Evolutionary conservation across 2,797 vertebrate species (phyloP), one percentile per base, ranked within the genome.

Genomic region (Rhynchonycteris naso): DNA sequence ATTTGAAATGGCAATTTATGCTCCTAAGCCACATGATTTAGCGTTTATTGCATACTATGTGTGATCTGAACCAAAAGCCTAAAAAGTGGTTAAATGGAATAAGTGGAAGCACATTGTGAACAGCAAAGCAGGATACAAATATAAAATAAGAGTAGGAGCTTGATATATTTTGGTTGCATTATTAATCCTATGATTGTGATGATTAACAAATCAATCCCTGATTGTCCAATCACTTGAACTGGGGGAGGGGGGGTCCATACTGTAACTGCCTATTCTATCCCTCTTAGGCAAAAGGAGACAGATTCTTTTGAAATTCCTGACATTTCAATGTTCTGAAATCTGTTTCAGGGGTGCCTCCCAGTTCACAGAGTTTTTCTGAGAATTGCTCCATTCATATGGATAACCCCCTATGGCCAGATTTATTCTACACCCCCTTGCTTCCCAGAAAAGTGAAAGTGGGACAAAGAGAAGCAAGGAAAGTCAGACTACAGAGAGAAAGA

Each of bases 391-490:
- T 69, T 90, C 54, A 19, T 24, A 52, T 4, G 33, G 13, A 38
- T 66, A 68, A n/a, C 15, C 35, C n/a, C 30, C 68, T 56, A 4
- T 58, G 33, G 33, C 59, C 76, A 84, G 35, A 21, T 80, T 68
- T 69, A n/a, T 72, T 78, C 68, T 90, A 1, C 5, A 35, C 13
- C 24, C 26, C 22, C 28, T 71, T 24, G 75, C 54, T n/a, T 94
- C 84, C 63, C 74, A 76, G 56, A 90, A 69, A 74, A 75, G 43
- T 85, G 59, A 65, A 94, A 91, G 50, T 38, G 50, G 66, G 22
- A 89, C 94, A 95, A 88, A 92, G 15, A 90, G 58, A n/a, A 88
- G 56, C 66, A 75, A 89, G 93, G 88, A 90, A 85, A 93, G 22
- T 74, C 28, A 4, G 81, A 74, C n/a, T 86, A 33, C 33, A 38